phyloP scores from a whole-genome alignment of 2,113 vertebrate species.

The Oostethus manadensis region DNA sequence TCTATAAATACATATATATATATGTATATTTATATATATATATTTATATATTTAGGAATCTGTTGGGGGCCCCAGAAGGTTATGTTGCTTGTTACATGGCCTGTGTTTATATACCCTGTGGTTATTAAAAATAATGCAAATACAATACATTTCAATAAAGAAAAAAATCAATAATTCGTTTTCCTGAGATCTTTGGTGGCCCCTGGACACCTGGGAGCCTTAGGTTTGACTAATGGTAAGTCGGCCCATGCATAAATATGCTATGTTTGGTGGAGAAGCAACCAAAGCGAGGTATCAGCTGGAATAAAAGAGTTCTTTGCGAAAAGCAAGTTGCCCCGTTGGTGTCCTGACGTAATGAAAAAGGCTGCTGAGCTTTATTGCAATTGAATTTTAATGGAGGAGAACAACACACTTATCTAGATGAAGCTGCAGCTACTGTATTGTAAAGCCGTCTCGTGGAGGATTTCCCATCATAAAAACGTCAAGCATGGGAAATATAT shows the following conservation, averaged over 20 bases:
- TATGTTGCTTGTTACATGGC: no score
- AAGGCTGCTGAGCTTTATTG: not conserved
- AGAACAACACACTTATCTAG: conserved; percentile 3
- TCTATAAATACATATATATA: no score
- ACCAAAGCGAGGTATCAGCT: not conserved
- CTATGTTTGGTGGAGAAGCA: not conserved
- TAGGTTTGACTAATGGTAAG: no score
- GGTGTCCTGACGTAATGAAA: not conserved
- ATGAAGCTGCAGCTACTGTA: conserved; percentile 6
- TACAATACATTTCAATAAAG: no score
- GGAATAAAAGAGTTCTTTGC: not conserved
- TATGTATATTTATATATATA: no score
- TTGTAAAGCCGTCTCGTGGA: not conserved
- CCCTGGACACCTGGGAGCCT: no score
- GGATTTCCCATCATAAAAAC: not conserved
- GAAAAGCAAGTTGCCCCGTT: conserved; percentile 1
- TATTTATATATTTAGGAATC: no score
- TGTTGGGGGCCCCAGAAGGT: no score
- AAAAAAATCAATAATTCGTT: no score
- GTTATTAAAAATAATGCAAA: no score
- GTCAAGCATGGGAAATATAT: not conserved
- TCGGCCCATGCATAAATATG: not conserved
- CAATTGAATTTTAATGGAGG: conserved; percentile 9
- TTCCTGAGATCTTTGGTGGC: no score
- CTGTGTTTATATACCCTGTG: no score